Evolutionary conservation across 2,113 vertebrate genomes (phyloP), one percentile per base, ranked within the genome.

Genomic region (Pomatostomus ruficeps): DNA sequence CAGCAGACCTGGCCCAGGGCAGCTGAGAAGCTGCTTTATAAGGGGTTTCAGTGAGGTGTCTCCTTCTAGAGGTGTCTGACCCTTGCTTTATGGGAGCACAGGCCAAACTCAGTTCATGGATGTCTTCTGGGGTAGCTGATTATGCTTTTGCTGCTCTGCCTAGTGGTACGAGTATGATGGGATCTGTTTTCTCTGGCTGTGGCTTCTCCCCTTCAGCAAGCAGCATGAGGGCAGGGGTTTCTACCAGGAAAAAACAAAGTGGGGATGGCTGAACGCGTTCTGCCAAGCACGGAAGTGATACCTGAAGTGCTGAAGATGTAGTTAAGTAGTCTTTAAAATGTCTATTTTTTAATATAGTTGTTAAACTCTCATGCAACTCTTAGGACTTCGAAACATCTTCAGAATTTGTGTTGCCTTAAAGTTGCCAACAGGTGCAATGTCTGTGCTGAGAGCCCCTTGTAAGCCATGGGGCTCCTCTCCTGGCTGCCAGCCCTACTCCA

Each of bases 371-470:
- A 18, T 17, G 12, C 9, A 51, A 1, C 14, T 49, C 9, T 25
- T 88, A 63, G 33, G 72, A 46, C 75, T 87, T 85, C 20, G 18
- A 88, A 80, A 73, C 51, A 83, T 14, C 78, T 62, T 58, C 62
- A 42, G 84, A 62, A 58, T 40, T 85, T 7, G 15, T 49, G 62
- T 95, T 88, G 95, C 95, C 93, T 91, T 96, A 83, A 83, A 74
- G 63, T 38, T 57, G 28, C 76, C 13, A 45, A 6, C 14, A 22
- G 4, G 1, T 5, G 48, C 40, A 4, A 19, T 3, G 38, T 46
- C 14, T 5, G 35, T 36, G 55, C 46, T 23, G 82, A 33, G 83
- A 65, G 36, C 48, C 24, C 15, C n/a, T 17, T 25, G 25, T 6
- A 5, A 40, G 33, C 1, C 52, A 7, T 9, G 25, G 57, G 35